phyloP scores from a whole-genome alignment of 2,888 invertebrate species.

The Mythimna loreyi region DNA sequence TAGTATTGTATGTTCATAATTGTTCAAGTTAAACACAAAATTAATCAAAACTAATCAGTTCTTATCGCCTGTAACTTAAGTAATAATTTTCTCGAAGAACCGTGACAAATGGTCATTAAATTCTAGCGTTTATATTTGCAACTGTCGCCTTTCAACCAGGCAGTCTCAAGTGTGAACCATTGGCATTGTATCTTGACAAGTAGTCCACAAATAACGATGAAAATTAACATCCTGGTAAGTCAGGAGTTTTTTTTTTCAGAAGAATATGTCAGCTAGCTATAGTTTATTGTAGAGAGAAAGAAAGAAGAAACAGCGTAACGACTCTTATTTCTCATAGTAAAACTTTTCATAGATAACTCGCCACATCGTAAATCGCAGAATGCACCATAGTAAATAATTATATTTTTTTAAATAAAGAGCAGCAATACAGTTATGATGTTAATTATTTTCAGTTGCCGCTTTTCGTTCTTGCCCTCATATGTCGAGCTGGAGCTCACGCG shows the following conservation, averaged over 20 bases:
- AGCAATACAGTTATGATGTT: background rate
- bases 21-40: slow-evolving; percentile 40
- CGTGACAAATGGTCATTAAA: slow-evolving; percentile 43
- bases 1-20: slow-evolving; percentile 8
- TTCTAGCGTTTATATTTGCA: slow-evolving; percentile 29
- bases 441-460: slow-evolving; percentile 41
- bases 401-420: background rate
- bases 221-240: slow-evolving; percentile 38
- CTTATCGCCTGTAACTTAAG: slow-evolving; percentile 35
- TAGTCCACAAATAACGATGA: slow-evolving; percentile 23
- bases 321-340: background rate
- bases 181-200: slow-evolving; percentile 33
- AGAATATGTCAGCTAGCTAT: too few relatives aligned
- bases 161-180: slow-evolving; percentile 32
- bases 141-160: slow-evolving; percentile 14
- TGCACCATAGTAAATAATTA: background rate
- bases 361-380: background rate
- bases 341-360: too few relatives aligned
- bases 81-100: slow-evolving; percentile 41
- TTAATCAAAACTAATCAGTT: slow-evolving; percentile 35
- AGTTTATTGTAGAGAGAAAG: too few relatives aligned
- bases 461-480: slow-evolving; percentile 19
- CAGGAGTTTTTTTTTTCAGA: background rate
- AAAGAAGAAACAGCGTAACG: background rate
- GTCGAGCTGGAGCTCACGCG: slow-evolving; percentile 10